Conservation (phyloP, 2,113 vertebrate species). For the Apteryx owenii region DNA sequence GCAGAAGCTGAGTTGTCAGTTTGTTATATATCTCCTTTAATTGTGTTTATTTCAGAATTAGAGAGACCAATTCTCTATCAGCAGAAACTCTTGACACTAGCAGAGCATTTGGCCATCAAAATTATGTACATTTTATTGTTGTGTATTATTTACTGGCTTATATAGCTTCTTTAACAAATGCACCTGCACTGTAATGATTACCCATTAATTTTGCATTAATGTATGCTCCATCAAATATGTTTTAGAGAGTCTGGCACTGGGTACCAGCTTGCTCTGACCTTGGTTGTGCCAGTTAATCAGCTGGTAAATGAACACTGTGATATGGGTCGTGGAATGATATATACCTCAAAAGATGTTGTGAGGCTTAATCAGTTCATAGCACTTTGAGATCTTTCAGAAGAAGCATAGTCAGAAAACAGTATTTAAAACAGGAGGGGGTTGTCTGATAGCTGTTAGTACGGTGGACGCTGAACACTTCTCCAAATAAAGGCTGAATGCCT, state of each 20-base stretch:
- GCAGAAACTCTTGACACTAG: not conserved
- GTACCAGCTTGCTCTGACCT: not conserved
- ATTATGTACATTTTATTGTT: not conserved
- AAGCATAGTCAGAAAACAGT: not conserved
- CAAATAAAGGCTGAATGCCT: not conserved
- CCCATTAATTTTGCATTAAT: conserved; percentile 31
- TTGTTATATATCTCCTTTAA: not conserved
- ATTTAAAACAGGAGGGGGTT: not conserved
- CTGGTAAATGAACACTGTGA: not conserved
- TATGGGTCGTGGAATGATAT: not conserved
- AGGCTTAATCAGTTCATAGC: not conserved
- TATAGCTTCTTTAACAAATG: not conserved
- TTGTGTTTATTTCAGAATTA: not conserved
- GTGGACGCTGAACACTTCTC: not conserved
- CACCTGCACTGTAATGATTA: not conserved
- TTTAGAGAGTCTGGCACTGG: not conserved
- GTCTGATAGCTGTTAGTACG: not conserved
- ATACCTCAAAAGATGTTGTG: not conserved
- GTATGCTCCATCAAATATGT: not conserved
- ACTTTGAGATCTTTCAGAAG: not conserved
- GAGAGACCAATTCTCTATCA: not conserved
- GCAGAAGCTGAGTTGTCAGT: not conserved
- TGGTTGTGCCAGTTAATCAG: not conserved
- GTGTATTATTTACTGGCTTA: conserved; percentile 1
- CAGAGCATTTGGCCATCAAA: not conserved